Conservation (phyloP, 2,888 invertebrate genomes). For the Rutpela maculata region DNA sequence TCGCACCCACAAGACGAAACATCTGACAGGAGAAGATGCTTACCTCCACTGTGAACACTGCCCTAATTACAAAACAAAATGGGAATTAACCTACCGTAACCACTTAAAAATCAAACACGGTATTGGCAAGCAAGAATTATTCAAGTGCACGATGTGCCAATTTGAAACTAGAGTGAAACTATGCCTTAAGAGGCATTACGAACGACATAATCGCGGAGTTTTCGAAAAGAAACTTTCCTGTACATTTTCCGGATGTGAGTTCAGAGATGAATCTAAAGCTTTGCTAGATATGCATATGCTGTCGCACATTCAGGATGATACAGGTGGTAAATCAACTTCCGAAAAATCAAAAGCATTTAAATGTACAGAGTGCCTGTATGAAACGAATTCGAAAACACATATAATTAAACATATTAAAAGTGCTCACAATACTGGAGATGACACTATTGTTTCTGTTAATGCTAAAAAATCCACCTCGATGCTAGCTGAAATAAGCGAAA, state of each 20-base stretch:
- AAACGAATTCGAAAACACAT: slow-evolving; percentile 44
- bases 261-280: slow-evolving; percentile 33
- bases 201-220: slow-evolving; percentile 37
- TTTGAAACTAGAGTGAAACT: slow-evolving; percentile 51
- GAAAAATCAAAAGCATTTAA: slow-evolving; percentile 38
- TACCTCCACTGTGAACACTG: slow-evolving; percentile 50
- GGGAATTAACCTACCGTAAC: slow-evolving; percentile 50
- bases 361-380: slow-evolving; percentile 46
- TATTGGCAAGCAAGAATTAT: slow-evolving; percentile 41
- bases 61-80: slow-evolving; percentile 52
- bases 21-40: slow-evolving; percentile 49
- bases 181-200: slow-evolving; percentile 46
- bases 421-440: slow-evolving; percentile 38
- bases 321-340: not conserved
- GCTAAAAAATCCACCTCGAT: not conserved
- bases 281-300: slow-evolving; percentile 31
- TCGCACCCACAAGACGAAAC: slow-evolving; percentile 51
- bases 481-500: not conserved
- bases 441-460: slow-evolving; percentile 24
- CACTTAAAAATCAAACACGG: slow-evolving; percentile 53
- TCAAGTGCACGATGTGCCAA: slow-evolving; percentile 45
- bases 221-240: slow-evolving; percentile 33
- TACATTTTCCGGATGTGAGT: slow-evolving; percentile 30
- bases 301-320: slow-evolving; percentile 15
- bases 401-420: slow-evolving; percentile 41